Evolutionary conservation across 2,888 invertebrate genomes (phyloP).

Genomic region (Zygogramma bicolorata): DNA sequence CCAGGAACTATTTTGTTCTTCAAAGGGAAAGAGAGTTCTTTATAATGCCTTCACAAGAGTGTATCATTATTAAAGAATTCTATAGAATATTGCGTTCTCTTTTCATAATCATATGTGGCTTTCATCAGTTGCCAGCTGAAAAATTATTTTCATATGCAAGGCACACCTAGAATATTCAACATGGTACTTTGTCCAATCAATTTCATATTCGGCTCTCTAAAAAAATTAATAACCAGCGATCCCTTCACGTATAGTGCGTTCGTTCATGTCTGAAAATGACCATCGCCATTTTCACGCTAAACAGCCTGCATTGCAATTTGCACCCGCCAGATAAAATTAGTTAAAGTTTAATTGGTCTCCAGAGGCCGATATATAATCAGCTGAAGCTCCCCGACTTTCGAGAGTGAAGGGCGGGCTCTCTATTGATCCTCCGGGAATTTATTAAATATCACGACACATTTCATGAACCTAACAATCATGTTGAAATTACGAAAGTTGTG

Average conservation of each 20-base stretch:
- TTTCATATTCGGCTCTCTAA: too few species aligned
- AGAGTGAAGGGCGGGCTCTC: constrained; percentile 42
- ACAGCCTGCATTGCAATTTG: constrained; percentile 47
- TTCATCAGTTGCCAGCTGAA: too few species aligned
- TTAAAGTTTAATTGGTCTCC: constrained; percentile 57
- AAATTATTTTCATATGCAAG: too few species aligned
- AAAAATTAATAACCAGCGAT: too few species aligned
- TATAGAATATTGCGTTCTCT: too few species aligned
- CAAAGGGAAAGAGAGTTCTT: too few species aligned
- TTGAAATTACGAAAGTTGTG: constrained; percentile 11
- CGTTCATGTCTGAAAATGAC: constrained; percentile 29
- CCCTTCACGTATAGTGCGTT: neutral
- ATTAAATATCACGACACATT: constrained; percentile 53
- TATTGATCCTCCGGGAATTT: constrained; percentile 52
- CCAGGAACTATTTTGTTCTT: too few species aligned
- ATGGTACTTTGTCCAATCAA: too few species aligned
- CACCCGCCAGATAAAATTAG: constrained; percentile 56
- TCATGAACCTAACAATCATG: constrained; percentile 41
- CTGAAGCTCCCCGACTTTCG: constrained; percentile 45
- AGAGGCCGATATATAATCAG: constrained; percentile 54
- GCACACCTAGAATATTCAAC: too few species aligned
- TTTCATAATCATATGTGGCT: too few species aligned
- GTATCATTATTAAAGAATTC: too few species aligned
- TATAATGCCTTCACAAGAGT: too few species aligned
- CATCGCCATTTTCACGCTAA: constrained; percentile 41